Conservation (phyloP, 2,113 vertebrate genomes). For the Paradoxurus hermaphroditus region DNA sequence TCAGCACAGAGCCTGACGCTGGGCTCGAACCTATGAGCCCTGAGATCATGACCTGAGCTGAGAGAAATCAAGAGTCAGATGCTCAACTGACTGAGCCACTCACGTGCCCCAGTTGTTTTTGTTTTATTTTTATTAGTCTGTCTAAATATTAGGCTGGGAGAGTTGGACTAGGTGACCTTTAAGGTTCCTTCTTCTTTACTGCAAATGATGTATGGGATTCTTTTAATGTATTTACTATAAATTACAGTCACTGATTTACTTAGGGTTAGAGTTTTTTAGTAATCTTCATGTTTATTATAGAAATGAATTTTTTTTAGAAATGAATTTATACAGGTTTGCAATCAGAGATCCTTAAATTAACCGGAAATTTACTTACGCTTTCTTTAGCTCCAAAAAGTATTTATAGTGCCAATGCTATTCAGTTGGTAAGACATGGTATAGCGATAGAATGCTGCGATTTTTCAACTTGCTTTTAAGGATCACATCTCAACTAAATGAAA, state of each 20-base stretch:
- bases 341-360: constrained; percentile 19
- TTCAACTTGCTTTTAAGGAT: constrained; percentile 31
- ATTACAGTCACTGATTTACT: constrained; percentile 13
- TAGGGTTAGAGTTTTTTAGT: constrained; percentile 1
- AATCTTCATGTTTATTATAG: constrained; percentile 34
- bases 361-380: constrained; percentile 1
- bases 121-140: neutral
- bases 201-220: constrained; percentile 18
- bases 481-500: constrained; percentile 19
- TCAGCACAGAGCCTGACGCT: no score
- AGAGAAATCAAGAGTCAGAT: no score
- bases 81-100: no score
- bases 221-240: constrained; percentile 24
- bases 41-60: no score
- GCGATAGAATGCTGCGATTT: neutral
- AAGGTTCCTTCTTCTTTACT: constrained; percentile 37
- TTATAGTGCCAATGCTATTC: neutral
- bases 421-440: constrained; percentile 4
- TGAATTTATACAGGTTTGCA: constrained; percentile 30
- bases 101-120: neutral
- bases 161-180: neutral
- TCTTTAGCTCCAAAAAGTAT: neutral
- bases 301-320: constrained; percentile 36
- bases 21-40: no score
- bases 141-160: neutral